Percentiles rank a stretch among this genome's conserved stretches.
phyloP scores from a whole-genome alignment of 2,113 vertebrate genomes.

The Myotis brandtii region DNA sequence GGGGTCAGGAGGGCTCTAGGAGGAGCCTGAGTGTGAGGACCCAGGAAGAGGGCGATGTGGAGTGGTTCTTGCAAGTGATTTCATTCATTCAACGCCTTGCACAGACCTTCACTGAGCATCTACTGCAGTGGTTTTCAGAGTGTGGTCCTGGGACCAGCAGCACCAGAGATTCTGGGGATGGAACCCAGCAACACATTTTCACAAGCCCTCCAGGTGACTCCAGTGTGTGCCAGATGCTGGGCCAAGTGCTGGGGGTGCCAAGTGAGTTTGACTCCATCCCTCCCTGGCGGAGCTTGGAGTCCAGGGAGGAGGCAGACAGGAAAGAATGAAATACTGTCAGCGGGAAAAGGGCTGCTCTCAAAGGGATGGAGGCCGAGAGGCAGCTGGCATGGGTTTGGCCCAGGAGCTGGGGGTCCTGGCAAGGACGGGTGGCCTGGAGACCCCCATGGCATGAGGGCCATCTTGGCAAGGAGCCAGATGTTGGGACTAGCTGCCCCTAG shows the following conservation, averaged over 20 bases:
- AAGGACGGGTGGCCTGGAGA: not conserved
- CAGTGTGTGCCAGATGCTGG: accelerated
- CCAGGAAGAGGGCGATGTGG: not conserved
- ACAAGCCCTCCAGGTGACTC: not conserved
- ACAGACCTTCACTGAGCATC: not conserved
- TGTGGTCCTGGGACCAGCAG: not conserved
- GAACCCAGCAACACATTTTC: not conserved
- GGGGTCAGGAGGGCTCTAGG: not conserved
- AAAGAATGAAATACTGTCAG: not conserved
- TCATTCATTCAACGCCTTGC: not conserved
- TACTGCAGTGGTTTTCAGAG: not conserved
- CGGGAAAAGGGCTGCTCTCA: not conserved
- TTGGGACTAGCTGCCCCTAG: not conserved
- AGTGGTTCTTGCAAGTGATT: not conserved
- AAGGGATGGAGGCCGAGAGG: not conserved
- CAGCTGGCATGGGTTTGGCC: not conserved
- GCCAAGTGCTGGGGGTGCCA: not conserved
- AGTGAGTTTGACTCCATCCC: not conserved
- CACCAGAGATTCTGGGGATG: not conserved
- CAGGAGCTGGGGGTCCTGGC: not conserved
- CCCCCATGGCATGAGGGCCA: not conserved
- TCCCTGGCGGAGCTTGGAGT: not conserved
- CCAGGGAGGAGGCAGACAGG: not conserved
- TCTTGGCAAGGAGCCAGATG: not conserved
- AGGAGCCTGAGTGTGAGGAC: not conserved